A percentile compares a stretch with the other conserved stretches of the same genome.
phyloP scores from a whole-genome alignment of 2,888 invertebrate genomes.

The Aleiodes testaceus region DNA sequence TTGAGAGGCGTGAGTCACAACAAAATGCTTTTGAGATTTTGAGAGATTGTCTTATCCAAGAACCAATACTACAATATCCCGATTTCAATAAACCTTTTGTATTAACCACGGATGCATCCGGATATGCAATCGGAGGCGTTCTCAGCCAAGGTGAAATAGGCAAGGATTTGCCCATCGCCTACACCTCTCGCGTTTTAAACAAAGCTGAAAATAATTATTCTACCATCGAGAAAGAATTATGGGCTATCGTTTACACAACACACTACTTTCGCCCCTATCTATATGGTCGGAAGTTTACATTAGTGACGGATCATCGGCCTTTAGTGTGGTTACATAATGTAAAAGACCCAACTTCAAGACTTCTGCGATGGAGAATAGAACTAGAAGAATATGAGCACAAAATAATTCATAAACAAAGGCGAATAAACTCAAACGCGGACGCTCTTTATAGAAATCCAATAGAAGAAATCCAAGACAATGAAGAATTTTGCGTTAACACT shows the following conservation, averaged over 20 bases:
- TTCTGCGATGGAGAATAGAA: constrained; percentile 41
- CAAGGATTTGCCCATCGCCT: not conserved
- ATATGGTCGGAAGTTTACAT: constrained; percentile 41
- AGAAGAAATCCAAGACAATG: not conserved
- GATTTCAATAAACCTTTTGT: not conserved
- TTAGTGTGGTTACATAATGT: constrained; percentile 40
- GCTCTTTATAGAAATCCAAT: not conserved
- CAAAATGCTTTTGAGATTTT: constrained; percentile 1
- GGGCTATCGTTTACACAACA: not conserved
- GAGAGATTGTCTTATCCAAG: no score
- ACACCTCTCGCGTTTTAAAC: not conserved
- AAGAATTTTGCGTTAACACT: no score
- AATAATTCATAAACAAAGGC: constrained; percentile 33
- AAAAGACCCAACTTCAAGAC: constrained; percentile 45
- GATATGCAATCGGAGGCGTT: not conserved
- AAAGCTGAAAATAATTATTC: not conserved
- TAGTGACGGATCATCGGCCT: constrained; percentile 45
- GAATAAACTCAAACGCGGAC: not conserved
- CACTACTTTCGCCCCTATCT: constrained; percentile 28
- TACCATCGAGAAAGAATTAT: not conserved
- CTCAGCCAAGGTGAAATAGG: not conserved
- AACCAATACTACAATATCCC: not conserved
- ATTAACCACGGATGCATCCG: not conserved
- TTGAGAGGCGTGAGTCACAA: constrained; percentile 13
- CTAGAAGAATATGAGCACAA: constrained; percentile 46